phyloP scores from a whole-genome alignment of 2,797 vertebrate genomes.

The Malurus splendens region DNA sequence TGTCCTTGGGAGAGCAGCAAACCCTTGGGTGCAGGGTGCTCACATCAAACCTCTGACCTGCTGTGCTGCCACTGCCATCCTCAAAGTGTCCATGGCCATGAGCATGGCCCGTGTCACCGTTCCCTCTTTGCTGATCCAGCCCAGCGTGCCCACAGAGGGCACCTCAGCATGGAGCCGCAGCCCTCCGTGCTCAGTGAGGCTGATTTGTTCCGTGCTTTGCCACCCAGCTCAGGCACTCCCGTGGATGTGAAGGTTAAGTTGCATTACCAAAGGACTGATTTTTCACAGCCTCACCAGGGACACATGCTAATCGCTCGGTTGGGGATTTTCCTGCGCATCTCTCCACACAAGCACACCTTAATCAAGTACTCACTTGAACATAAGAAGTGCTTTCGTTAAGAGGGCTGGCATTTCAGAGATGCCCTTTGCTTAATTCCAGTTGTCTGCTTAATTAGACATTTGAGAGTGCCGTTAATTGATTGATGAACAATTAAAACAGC shows the following conservation, averaged over 20 bases:
- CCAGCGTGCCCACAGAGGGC: neutral
- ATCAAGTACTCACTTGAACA: conserved; percentile 63
- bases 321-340: neutral
- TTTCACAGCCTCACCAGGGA: neutral
- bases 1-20: neutral
- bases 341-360: conserved; percentile 40
- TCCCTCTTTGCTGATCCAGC: neutral
- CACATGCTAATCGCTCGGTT: neutral
- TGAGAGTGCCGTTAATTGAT: conserved; percentile 61
- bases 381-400: conserved; percentile 21
- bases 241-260: conserved; percentile 28
- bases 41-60: neutral
- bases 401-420: conserved; percentile 53
- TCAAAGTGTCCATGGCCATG: fast-evolving
- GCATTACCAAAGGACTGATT: neutral
- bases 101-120: fast-evolving
- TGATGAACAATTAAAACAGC: conserved; percentile 68
- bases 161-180: fast-evolving
- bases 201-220: neutral
- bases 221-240: neutral
- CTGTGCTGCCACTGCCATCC: neutral
- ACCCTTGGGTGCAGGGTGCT: neutral
- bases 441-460: conserved; percentile 66
- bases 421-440: conserved; percentile 66
- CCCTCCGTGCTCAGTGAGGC: neutral